phyloP scores from a whole-genome alignment of 1,140 invertebrate species.

The Phortica variegata region DNA sequence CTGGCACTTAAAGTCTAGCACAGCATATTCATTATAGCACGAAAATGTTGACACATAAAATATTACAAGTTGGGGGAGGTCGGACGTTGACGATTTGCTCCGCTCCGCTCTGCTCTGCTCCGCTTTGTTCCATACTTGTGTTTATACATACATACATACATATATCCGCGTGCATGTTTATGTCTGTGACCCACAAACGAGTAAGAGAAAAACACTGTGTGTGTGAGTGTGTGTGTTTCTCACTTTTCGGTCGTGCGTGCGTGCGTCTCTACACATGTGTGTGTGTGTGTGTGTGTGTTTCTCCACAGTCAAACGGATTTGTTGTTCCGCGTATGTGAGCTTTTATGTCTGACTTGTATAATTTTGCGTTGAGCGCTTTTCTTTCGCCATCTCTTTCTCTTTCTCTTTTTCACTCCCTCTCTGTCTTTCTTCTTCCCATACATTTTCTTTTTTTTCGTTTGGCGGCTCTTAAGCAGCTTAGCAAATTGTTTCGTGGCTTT shows the following conservation, averaged over 20 bases:
- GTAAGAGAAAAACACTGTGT: not conserved
- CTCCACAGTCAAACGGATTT: not conserved
- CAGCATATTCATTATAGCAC: not conserved
- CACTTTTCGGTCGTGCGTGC: too few relatives aligned
- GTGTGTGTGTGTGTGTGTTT: not conserved
- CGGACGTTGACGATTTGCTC: not conserved
- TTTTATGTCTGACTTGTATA: not conserved
- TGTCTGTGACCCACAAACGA: slow-evolving; percentile 19
- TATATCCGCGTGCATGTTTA: slow-evolving; percentile 1
- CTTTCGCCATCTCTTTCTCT: too few relatives aligned
- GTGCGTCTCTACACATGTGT: too few relatives aligned
- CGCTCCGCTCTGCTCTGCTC: not conserved
- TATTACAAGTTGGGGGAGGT: not conserved
- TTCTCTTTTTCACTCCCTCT: too few relatives aligned
- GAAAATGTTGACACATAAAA: not conserved
- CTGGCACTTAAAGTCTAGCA: not conserved
- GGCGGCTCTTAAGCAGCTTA: slow-evolving; percentile 2
- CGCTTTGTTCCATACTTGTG: slow-evolving; percentile 31
- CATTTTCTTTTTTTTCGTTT: not conserved
- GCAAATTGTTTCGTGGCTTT: not conserved
- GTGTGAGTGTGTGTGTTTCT: too few relatives aligned
- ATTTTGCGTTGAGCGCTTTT: slow-evolving; percentile 13
- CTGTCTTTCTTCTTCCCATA: not conserved
- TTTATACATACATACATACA: slow-evolving; percentile 5
- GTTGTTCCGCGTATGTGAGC: not conserved